Base-by-base conservation (phyloP, 1,140 invertebrate genomes). In the Drosophila chauvacae region DNA sequence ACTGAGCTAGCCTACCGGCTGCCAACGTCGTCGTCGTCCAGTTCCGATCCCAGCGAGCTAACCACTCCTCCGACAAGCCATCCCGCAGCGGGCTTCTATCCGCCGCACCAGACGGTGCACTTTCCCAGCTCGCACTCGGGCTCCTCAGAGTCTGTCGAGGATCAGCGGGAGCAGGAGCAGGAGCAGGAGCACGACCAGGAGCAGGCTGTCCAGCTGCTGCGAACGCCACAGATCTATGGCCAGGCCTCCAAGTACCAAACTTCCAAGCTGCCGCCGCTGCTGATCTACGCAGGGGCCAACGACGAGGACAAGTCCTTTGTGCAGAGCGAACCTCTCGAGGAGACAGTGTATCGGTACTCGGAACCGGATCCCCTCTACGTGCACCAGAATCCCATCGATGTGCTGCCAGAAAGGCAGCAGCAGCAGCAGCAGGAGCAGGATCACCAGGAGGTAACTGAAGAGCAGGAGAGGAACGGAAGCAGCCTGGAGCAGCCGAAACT, bases 321-420 rank as follows among this genome's bases (percentile, higher is more conserved):
- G 45, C 85, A 91, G 9, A 92, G 91, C 72, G 88, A 92, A 35
- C 87, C 85, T 18, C 63, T 92, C 3, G 81, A 91, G 51, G 79
- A 85, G 74, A 74, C 90, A 1, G 55, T 86, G 7, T 80, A 90
- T 51, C 80, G 77, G 16, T 93, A 91, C 64, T 93, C 93, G 0
- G 93, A 93, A 60, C 85, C 90, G 9, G 93, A 93, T 91, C 93
- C 93, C 7, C 56, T 93, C 26, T 93, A 93, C 77, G 61, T 79
- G 5, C 77, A 92, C 55, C 55, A 88, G 41, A 74, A 79, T 64
- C 73, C 84, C 16, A 61, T 78, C 3, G 73, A 83, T 75, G 70
- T 85, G 41, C 51, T 81, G 16, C 83, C 73, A 28, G 77, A 90
- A 14, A 58, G 62, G 42, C 56, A 59, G 16, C 45, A 50, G 14